A percentile compares a stretch with the other conserved stretches of the same genome.
Evolutionary conservation across 2,113 vertebrate species (phyloP).

Genomic region (Amblyopsis rosae): DNA sequence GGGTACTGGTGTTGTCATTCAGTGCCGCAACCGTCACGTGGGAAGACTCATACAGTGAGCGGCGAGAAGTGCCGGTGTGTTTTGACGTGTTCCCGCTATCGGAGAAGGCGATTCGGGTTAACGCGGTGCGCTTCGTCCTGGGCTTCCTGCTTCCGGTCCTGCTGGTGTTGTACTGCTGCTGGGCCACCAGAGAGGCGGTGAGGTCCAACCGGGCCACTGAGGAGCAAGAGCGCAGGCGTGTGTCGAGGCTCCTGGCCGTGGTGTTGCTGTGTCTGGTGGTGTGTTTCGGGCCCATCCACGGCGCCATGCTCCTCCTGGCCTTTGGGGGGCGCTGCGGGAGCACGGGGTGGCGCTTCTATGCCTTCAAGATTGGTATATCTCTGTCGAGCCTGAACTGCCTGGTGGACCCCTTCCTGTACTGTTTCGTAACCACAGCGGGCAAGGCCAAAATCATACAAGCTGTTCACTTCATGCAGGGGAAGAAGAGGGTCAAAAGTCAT

Average conservation of each 20-base stretch:
- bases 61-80: conserved; percentile 60
- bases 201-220: conserved; percentile 80
- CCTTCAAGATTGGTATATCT: conserved; percentile 79
- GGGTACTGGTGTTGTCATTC: conserved; percentile 76
- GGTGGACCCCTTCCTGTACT: conserved; percentile 87
- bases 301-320: conserved; percentile 77
- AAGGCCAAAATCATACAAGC: conserved; percentile 73
- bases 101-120: conserved; percentile 57
- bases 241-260: conserved; percentile 76
- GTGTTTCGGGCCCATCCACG: conserved; percentile 85
- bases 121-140: conserved; percentile 71
- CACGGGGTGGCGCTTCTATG: conserved; percentile 42
- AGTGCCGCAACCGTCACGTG: conserved; percentile 73
- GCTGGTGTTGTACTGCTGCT: conserved; percentile 79
- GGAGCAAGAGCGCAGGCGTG: conserved; percentile 76
- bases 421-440: conserved; percentile 83
- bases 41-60: conserved; percentile 58
- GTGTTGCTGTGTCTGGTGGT: conserved; percentile 79
- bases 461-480: conserved; percentile 70
- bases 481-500: conserved; percentile 1
- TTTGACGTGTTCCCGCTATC: conserved; percentile 81
- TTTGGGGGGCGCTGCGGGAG: conserved; percentile 59
- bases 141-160: conserved; percentile 79
- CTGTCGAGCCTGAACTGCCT: conserved; percentile 85
- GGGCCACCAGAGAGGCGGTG: conserved; percentile 78